Base-by-base conservation (phyloP, 2,797 vertebrate genomes). In the Nannoperca obscura region DNA sequence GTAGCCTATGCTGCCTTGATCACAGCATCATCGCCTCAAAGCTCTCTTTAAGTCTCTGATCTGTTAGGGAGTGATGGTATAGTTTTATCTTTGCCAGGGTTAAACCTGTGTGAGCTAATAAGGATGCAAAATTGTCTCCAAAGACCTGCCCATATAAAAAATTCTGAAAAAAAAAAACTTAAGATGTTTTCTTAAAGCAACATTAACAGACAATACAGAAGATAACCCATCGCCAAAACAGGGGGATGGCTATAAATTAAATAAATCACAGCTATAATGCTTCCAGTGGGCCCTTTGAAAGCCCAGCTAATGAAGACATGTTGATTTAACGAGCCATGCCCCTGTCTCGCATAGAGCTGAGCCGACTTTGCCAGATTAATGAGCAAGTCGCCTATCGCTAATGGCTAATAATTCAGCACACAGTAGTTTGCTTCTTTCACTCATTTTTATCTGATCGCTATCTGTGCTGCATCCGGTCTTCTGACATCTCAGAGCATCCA, bases 301-400 rank as follows among this genome's bases (percentile, higher is more conserved):
- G 55, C 64, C 27, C 7, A 20, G 57, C 71, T 86, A 84, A 82
- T 86, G 85, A 91, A 84, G 81, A 85, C 68, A 74, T 86, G 88
- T 72, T 82, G 79, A 86, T 88, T 85, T 85, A 89, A 80, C 42
- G 59, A 88, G 81, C 67, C 81, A 19, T 77, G 73, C 36, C 74
- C 54, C 66, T 46, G 75, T 80, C 78, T 69, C 17, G 11, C 72
- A 63, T 57, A 64, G 60, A 71, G 73, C 71, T 42, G 22, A 54
- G 60, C 74, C 70, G 84, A 85, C 82, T 84, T 73, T 71, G 30
- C 54, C 75, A 85, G 82, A 92, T 90, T 82, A 90, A 89, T 90
- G 83, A 50, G 59, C 50, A 53, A 49, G 68, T 64, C 17, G 8
- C 54, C 58, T 66, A 59, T 24, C 10, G 14, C 81, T 88, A 89